phyloP scores from a whole-genome alignment of 2,797 vertebrate genomes.

The Artibeus jamaicensis region DNA sequence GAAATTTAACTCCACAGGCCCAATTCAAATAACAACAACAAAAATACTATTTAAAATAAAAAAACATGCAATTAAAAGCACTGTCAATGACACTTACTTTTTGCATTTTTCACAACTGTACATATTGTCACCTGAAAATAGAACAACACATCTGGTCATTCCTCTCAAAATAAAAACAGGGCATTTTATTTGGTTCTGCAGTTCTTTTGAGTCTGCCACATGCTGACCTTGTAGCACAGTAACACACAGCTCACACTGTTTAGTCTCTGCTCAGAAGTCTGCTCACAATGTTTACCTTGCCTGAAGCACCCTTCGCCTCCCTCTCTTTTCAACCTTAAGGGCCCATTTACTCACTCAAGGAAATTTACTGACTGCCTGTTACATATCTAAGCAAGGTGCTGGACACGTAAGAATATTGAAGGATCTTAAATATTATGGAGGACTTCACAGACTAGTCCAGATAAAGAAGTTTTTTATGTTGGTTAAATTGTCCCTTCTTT shows the following conservation, averaged over 20 bases:
- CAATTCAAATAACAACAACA: constrained; percentile 4
- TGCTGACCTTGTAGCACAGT: not conserved
- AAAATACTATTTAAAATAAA: constrained; percentile 5
- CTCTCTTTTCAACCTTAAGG: not conserved
- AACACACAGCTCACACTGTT: not conserved
- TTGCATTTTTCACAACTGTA: constrained; percentile 99
- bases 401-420: not conserved
- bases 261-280: not conserved
- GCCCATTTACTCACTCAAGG: not conserved
- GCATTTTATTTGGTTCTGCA: not conserved
- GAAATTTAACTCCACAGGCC: not conserved
- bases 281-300: not conserved
- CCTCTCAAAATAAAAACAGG: constrained; percentile 17
- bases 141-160: constrained; percentile 54
- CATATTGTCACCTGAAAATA: constrained; percentile 96
- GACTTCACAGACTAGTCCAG: not conserved
- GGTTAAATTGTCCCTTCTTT: not conserved
- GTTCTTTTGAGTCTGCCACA: not conserved
- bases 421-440: not conserved
- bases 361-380: not conserved
- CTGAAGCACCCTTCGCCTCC: not conserved
- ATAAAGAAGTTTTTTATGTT: not conserved
- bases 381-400: not conserved
- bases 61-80: constrained; percentile 4
- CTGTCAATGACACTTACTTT: constrained; percentile 89